Percentiles rank a stretch among this genome's conserved stretches.
Conservation (phyloP, 2,888 invertebrate genomes). For the Smittia sp. region DNA sequence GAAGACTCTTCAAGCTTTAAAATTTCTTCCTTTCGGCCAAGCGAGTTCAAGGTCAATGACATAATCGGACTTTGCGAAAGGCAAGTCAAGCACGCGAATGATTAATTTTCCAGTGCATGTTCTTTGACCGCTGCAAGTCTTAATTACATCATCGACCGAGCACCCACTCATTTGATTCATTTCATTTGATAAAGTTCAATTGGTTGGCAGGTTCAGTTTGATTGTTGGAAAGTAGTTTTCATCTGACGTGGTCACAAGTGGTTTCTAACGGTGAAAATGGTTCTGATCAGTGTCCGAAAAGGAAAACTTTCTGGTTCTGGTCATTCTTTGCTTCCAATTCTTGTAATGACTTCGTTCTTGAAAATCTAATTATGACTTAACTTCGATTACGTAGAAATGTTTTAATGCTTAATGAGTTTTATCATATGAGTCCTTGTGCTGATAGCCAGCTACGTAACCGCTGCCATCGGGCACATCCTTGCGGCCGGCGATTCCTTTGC, state of each 20-base stretch:
- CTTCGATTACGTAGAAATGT: background rate
- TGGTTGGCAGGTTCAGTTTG: no score
- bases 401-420: constrained; percentile 55
- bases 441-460: constrained; percentile 82
- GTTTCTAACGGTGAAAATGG: background rate
- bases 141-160: no score
- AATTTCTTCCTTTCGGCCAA: background rate
- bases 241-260: background rate
- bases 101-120: no score
- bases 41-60: no score
- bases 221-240: background rate
- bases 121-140: no score
- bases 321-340: background rate
- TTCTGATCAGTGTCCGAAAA: background rate
- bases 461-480: constrained; percentile 70
- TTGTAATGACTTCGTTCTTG: constrained; percentile 5
- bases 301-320: constrained; percentile 1
- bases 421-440: constrained; percentile 75
- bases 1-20: background rate
- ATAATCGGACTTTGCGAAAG: no score
- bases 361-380: constrained; percentile 5
- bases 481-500: constrained; percentile 80
- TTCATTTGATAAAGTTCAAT: background rate
- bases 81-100: no score
- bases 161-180: background rate